phyloP scores from a whole-genome alignment of 2,888 invertebrate genomes.

The Sussaba pulchella region DNA sequence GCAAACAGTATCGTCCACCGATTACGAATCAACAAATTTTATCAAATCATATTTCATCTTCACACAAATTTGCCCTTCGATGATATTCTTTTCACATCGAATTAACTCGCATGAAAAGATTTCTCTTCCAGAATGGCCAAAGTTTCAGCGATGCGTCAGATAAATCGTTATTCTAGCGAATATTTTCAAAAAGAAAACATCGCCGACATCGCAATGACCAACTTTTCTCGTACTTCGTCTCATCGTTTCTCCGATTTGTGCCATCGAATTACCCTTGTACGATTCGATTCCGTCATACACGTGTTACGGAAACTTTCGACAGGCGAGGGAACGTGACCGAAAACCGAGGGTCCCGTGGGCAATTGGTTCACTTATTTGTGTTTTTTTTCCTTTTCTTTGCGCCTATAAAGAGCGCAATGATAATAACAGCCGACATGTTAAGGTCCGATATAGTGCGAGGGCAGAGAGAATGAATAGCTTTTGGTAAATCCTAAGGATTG shows the following conservation, averaged over 20 bases:
- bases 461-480: not conserved
- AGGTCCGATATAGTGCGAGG: not conserved
- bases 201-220: not conserved
- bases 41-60: too few relatives aligned
- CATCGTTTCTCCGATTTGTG: not conserved
- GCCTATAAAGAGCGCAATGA: slow-evolving; percentile 34
- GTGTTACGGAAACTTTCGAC: not conserved
- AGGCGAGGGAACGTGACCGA: not conserved
- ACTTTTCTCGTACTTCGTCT: not conserved
- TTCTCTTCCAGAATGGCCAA: too few relatives aligned
- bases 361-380: not conserved
- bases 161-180: too few relatives aligned
- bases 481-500: slow-evolving; percentile 26
- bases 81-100: too few relatives aligned
- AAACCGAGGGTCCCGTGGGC: not conserved
- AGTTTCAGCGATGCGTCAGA: too few relatives aligned
- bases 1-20: too few relatives aligned
- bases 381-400: not conserved
- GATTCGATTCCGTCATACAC: not conserved
- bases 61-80: too few relatives aligned
- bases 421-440: not conserved
- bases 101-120: too few relatives aligned
- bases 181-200: not conserved
- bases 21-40: too few relatives aligned
- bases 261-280: slow-evolving; percentile 1